Evolutionary conservation across 2,888 invertebrate species (phyloP).

Genomic region (Mycalesis mineus): DNA sequence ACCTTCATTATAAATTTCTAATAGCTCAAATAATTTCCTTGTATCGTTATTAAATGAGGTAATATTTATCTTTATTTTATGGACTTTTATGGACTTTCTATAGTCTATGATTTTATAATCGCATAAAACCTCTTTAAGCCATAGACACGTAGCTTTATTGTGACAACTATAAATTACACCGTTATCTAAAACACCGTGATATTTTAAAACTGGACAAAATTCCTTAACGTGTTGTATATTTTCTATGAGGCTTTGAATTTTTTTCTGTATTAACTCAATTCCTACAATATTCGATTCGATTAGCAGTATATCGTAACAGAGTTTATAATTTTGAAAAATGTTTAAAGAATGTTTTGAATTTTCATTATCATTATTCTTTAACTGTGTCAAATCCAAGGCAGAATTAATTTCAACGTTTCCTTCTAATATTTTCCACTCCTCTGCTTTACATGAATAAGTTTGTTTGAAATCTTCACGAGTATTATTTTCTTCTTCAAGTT

Average conservation of each 20-base stretch:
- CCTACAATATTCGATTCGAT: neutral
- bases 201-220: conserved; percentile 44
- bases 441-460: neutral
- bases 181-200: conserved; percentile 48
- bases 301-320: neutral
- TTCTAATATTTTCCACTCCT: neutral
- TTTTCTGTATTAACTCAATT: conserved; percentile 8
- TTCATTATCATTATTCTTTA: too few relatives aligned
- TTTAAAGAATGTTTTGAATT: neutral
- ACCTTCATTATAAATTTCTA: conserved; percentile 44
- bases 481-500: neutral
- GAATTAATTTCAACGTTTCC: neutral
- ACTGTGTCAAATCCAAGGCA: neutral
- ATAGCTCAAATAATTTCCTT: conserved; percentile 36
- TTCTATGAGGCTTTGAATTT: conserved; percentile 37
- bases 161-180: conserved; percentile 49
- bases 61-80: conserved; percentile 39
- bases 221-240: conserved; percentile 29
- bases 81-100: conserved; percentile 13
- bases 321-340: neutral
- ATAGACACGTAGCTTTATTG: conserved; percentile 36
- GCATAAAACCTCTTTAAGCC: conserved; percentile 34
- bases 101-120: conserved; percentile 27
- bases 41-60: conserved; percentile 33
- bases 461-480: neutral